These are phyloP conservation scores for Mormoops blainvillei DNA, from an alignment of 2,113 vertebrate species.

Conservation along the genomic window DNA sequence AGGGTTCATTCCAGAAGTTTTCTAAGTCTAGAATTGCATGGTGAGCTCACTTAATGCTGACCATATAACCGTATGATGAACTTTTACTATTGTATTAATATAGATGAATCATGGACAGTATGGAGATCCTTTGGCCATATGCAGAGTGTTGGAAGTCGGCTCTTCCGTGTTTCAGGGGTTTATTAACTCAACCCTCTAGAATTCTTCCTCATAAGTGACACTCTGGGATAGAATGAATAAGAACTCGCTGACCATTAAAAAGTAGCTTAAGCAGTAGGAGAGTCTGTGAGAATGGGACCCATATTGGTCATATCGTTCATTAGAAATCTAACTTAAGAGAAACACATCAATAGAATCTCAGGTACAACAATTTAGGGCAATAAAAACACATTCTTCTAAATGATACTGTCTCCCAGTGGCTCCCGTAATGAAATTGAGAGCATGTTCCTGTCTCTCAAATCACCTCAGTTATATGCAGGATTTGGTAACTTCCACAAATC, in stretches of 20 bases:
- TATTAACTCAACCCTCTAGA: not conserved
- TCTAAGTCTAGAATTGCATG: not conserved
- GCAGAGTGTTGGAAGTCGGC: not conserved
- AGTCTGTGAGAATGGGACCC: not conserved
- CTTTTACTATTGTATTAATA: not conserved
- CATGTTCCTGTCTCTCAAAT: constrained; percentile 49
- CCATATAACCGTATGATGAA: not conserved
- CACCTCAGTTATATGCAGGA: constrained; percentile 36
- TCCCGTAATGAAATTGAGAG: constrained; percentile 61
- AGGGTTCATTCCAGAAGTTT: not conserved
- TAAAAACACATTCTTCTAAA: constrained; percentile 63
- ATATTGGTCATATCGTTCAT: constrained; percentile 15
- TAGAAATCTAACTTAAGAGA: constrained; percentile 47
- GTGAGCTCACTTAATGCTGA: not conserved
- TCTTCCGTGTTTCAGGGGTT: not conserved
- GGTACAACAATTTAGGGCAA: constrained; percentile 57
- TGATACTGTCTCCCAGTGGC: constrained; percentile 55
- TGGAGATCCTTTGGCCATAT: not conserved
- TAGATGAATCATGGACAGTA: not conserved
- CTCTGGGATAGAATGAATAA: not conserved
- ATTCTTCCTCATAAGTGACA: not conserved
- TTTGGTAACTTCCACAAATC: constrained; percentile 56
- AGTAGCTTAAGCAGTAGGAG: not conserved
- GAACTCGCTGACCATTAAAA: not conserved
- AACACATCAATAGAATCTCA: constrained; percentile 35